Base-by-base conservation (phyloP, 2,113 vertebrate genomes). In the Panthera tigris region DNA sequence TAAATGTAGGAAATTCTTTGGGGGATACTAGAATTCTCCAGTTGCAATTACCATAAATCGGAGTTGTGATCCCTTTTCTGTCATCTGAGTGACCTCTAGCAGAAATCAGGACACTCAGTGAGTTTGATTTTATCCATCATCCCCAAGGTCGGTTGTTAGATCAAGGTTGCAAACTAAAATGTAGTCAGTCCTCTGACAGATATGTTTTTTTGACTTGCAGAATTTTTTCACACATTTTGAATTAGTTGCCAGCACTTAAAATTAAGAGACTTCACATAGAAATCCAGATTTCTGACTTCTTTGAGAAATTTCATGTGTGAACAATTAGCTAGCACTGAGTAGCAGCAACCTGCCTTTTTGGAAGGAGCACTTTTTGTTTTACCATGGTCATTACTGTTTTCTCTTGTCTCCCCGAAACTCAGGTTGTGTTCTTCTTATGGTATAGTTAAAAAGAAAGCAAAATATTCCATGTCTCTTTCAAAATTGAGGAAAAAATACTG, bases 1-100 rank as follows among this genome's bases (percentile, higher is more conserved):
- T 90, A 86, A 95, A 57, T 80, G 33, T 78, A 65, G 68, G 33
- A 87, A 96, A 69, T 78, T 65, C 80, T 78, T 23, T 93, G 33
- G 6, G 13, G 9, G 4, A 85, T 63, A 55, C n/a, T 50, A 91
- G 68, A 93, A 95, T 93, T 68, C 29, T 89, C 63, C 57, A 31
- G 11, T 69, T 74, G 4, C 74, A 81, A 81, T 93, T 92, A 79
- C 18, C 14, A 29, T 27, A 93, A 82, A 68, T 92, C 81, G 61
- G n/a, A 94, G 41, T 78, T 88, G 65, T 92, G 84, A 84, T 81
- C 57, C 23, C 12, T 89, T 9, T 92, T 91, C 63, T 71, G 57
- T 91, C 36, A 69, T 33, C 68, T 50, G 39, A 55, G 36, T 92
- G 48, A 78, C 57, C 45, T 89, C n/a, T 92, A 79, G 71, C 41